Evolutionary conservation across 2,113 vertebrate genomes (phyloP).

Genomic region (Lagopus muta): DNA sequence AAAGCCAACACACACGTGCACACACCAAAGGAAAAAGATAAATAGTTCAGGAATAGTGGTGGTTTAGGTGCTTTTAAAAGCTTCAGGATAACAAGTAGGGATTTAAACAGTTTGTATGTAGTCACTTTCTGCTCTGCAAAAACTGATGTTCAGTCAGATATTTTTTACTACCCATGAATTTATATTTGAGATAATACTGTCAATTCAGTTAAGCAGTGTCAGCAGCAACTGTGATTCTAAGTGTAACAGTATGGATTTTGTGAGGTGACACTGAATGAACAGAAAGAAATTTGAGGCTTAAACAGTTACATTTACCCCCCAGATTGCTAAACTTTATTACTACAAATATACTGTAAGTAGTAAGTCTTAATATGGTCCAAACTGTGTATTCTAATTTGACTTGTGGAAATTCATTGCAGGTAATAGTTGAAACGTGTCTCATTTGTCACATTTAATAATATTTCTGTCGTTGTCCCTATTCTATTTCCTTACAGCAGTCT

Average conservation of each 20-base stretch:
- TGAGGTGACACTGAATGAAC: background rate
- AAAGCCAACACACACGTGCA: background rate
- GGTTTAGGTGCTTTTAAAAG: background rate
- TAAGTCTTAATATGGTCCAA: background rate
- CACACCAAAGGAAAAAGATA: background rate
- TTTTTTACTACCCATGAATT: background rate
- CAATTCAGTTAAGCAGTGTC: background rate
- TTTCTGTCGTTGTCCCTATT: background rate
- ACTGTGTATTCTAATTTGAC: background rate
- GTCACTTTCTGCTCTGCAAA: background rate
- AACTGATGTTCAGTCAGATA: background rate
- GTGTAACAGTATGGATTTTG: background rate
- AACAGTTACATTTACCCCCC: background rate
- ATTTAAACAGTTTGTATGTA: background rate
- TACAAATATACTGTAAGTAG: background rate
- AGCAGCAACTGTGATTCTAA: rapidly evolving
- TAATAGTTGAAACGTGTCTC: background rate
- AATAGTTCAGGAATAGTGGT: background rate
- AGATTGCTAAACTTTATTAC: background rate
- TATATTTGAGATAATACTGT: background rate
- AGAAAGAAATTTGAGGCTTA: background rate
- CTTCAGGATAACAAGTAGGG: background rate
- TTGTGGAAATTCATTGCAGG: background rate
- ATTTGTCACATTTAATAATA: background rate
- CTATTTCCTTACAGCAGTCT: background rate